phyloP scores from a whole-genome alignment of 1,140 invertebrate species.

The Chelonus insularis region DNA sequence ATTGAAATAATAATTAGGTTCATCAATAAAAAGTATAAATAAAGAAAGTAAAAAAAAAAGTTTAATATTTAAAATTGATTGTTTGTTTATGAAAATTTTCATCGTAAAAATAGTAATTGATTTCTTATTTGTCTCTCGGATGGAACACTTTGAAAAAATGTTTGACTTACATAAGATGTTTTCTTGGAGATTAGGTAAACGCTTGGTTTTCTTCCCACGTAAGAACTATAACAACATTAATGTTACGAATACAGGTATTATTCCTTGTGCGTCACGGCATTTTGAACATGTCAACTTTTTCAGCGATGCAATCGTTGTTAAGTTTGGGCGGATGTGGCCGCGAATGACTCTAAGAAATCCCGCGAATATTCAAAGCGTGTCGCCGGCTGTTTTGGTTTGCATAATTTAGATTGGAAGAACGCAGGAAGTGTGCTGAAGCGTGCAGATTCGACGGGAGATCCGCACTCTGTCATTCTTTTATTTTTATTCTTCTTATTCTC shows the following conservation, averaged over 20 bases:
- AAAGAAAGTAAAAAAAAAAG: too few relatives aligned
- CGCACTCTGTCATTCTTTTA: neutral
- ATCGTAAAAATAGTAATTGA: too few relatives aligned
- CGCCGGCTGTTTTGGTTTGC: slow-evolving; percentile 25
- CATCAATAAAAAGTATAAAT: too few relatives aligned
- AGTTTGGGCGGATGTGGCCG: slow-evolving; percentile 19
- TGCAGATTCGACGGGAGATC: slow-evolving; percentile 22
- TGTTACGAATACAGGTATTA: slow-evolving; percentile 14
- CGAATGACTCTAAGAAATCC: neutral
- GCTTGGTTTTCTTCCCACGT: neutral
- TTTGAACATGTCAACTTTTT: slow-evolving; percentile 22
- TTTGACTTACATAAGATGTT: too few relatives aligned
- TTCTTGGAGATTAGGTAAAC: neutral
- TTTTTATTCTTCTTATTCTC: neutral
- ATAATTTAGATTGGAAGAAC: slow-evolving; percentile 25
- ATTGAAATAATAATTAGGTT: too few relatives aligned
- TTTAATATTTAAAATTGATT: too few relatives aligned
- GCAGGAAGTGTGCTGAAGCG: slow-evolving; percentile 28
- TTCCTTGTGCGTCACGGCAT: slow-evolving; percentile 15
- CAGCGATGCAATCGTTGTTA: neutral
- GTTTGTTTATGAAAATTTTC: too few relatives aligned
- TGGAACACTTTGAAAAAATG: too few relatives aligned
- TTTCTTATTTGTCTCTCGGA: too few relatives aligned
- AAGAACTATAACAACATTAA: slow-evolving; percentile 1
- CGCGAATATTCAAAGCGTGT: slow-evolving; percentile 33